Evolutionary conservation across 1,140 invertebrate species (phyloP), one percentile per base, ranked within the genome.

Genomic region (Drepana arcuata): DNA sequence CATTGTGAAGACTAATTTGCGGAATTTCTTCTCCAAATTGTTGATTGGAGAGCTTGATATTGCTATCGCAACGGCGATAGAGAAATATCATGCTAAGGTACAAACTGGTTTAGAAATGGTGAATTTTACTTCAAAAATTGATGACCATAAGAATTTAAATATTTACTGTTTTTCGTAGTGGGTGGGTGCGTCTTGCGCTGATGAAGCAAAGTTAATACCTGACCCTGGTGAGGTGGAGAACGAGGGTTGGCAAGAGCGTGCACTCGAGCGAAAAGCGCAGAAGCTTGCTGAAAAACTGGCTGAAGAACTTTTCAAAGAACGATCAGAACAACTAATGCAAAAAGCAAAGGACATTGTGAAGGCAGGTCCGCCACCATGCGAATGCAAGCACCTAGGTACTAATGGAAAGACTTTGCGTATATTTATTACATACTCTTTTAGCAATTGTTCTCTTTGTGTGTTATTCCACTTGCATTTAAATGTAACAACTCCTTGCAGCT

Each of bases 61-160:
- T 35, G 74, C 78, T 7, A 80, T 82, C 12, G 69, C 64, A 32
- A 72, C 67, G 0, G 60, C 67, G 1, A 77, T 79, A 34, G 78
- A 79, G 41, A 75, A 72, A 34, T 77, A 78, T 50, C 78, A 72
- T 24, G 73, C 62, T 26, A 74, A 53, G 59, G 78, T 75, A 55
- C 55, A 5, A 4, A 21, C 18, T n/a, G n/a, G n/a, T n/a, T n/a
- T n/a, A n/a, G n/a, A n/a, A n/a, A n/a, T n/a, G n/a, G n/a, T n/a
- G n/a, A n/a, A n/a, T n/a, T n/a, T n/a, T n/a, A n/a, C n/a, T n/a
- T n/a, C n/a, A n/a, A n/a, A n/a, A n/a, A n/a, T n/a, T n/a, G n/a
- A n/a, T n/a, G n/a, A n/a, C n/a, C n/a, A n/a, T n/a, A n/a, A n/a
- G n/a, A n/a, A n/a, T n/a, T n/a, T n/a, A n/a, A n/a, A n/a, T n/a